Evolutionary conservation across 2,888 invertebrate species (phyloP), one percentile per base, ranked within the genome.

Genomic region (Disparrhopalites patrizii): DNA sequence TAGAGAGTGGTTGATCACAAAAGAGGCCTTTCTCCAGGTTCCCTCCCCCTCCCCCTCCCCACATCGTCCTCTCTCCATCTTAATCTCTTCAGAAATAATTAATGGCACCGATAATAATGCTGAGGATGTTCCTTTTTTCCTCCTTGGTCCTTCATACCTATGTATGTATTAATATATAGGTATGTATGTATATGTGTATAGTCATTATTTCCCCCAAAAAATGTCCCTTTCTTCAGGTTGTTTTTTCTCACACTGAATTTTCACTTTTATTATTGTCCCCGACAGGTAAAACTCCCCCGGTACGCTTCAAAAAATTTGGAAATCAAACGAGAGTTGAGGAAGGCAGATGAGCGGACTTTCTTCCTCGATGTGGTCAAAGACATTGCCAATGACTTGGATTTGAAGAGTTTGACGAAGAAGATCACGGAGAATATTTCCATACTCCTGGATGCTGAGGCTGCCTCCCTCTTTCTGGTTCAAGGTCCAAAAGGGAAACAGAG

Each of bases 301-400:
- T 81, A 81, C 72, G 80, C 80, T 13, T 81, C 80, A 65, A 81
- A 81, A 63, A 80, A 81, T 73, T 78, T 81, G 52, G 80, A 81
- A 56, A 76, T 79, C 51, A 82, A 82, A 75, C 74, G 78, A 5
- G 79, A 79, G 54, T 73, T 77, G 58, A 70, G 76, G 43, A 68
- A 70, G 18, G 76, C 76, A 71, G 82, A 82, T 68, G 82, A 82
- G 71, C 74, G 80, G 31, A 81, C 81, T 67, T 83, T 83, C 76
- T 81, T 83, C 73, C 77, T 82, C 67, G 81, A 82, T 71, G 81
- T 81, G 68, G 81, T 83, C 27, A 79, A 82, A 67, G 83, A 83
- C 73, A 81, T 82, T 56, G 81, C 82, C 31, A 81, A 81, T 56
- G 83, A 83, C 72, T 77, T 83, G 61, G 81, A 82, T 75, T 78